Evolutionary conservation across 2,113 vertebrate species (phyloP).

Genomic region (Trogon melanurus): DNA sequence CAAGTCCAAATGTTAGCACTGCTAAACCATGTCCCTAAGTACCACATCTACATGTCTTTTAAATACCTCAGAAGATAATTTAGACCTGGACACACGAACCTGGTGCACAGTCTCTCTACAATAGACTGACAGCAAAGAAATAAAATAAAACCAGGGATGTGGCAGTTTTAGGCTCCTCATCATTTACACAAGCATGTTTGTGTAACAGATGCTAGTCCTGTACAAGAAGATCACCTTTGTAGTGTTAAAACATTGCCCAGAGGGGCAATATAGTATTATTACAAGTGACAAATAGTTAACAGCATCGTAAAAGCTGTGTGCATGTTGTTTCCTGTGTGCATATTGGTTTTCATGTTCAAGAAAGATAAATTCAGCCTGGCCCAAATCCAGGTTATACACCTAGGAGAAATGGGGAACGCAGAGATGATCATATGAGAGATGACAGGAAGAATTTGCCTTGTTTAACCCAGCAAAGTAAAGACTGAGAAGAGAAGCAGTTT

Average conservation of each 20-base stretch:
- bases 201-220: background rate
- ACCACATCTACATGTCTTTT: background rate
- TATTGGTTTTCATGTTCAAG: background rate
- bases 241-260: background rate
- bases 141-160: background rate
- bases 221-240: background rate
- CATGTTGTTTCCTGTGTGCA: background rate
- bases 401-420: background rate
- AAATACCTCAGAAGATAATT: background rate
- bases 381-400: background rate
- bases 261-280: background rate
- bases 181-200: fast-evolving
- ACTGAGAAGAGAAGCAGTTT: background rate
- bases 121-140: background rate
- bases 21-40: background rate
- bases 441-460: background rate
- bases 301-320: background rate
- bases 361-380: background rate
- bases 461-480: background rate
- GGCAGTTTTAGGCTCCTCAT: background rate
- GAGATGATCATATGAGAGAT: background rate
- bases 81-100: background rate
- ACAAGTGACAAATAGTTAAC: background rate
- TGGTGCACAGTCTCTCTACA: background rate
- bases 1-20: background rate